Conservation (phyloP, 2,888 invertebrate species). For the Arctia plantaginis region DNA sequence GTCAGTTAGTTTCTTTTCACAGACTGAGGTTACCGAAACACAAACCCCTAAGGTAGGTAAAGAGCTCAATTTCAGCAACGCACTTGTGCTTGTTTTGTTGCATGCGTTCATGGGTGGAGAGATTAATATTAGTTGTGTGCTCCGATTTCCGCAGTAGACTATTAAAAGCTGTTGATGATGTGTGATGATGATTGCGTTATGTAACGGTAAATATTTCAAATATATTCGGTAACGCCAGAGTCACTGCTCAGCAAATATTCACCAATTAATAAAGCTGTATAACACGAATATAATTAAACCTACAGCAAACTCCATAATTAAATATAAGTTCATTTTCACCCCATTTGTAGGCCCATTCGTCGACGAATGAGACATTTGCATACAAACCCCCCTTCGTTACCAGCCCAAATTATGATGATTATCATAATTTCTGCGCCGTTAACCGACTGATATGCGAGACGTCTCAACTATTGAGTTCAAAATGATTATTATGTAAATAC, state of each 20-base stretch:
- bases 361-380: conserved; percentile 32
- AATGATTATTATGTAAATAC: conserved; percentile 51
- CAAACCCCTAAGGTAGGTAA: too few relatives aligned
- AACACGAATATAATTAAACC: conserved; percentile 2
- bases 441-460: conserved; percentile 38
- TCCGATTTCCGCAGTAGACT: too few relatives aligned
- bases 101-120: too few relatives aligned
- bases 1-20: too few relatives aligned
- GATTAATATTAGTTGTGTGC: too few relatives aligned
- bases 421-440: conserved; percentile 45
- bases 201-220: neutral
- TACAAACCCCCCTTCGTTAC: conserved; percentile 26
- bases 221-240: neutral
- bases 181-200: too few relatives aligned
- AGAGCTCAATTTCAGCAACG: too few relatives aligned
- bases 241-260: conserved; percentile 1
- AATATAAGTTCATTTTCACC: conserved; percentile 12
- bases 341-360: conserved; percentile 12
- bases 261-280: neutral
- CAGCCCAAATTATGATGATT: conserved; percentile 38
- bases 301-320: conserved; percentile 13
- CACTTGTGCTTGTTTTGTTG: too few relatives aligned
- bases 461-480: conserved; percentile 41
- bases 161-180: too few relatives aligned
- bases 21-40: too few relatives aligned